These are phyloP conservation scores for Eurois occulta DNA, from an alignment of 2,888 invertebrate species.

Conservation along the genomic window DNA sequence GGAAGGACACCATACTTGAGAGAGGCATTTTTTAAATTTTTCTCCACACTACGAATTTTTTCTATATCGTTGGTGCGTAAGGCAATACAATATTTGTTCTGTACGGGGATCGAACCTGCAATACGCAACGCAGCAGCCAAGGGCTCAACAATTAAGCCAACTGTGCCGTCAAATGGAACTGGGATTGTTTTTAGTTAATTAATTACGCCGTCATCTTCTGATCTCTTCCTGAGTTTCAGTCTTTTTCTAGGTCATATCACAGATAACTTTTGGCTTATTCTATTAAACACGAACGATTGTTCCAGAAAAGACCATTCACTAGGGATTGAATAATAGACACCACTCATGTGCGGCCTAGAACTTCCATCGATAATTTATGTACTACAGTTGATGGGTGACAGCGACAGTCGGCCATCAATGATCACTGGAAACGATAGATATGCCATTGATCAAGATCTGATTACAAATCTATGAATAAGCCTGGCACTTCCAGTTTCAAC, in stretches of 20 bases:
- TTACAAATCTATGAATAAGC: background rate
- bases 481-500: constrained; percentile 24
- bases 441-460: background rate
- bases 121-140: background rate
- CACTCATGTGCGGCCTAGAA: background rate
- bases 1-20: background rate
- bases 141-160: fast-evolving
- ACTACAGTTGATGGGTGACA: no score
- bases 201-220: background rate
- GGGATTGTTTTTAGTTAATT: background rate
- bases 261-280: no score
- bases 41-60: background rate
- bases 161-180: background rate
- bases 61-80: background rate
- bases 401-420: no score
- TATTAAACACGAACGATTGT: background rate
- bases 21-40: background rate
- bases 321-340: no score
- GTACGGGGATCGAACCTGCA: background rate
- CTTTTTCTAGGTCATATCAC: background rate
- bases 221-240: background rate
- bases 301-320: background rate
- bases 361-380: background rate
- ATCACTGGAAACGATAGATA: background rate
- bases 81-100: background rate